Conservation (phyloP, 2,797 vertebrate genomes). For the Melanotaenia trifasciata region DNA sequence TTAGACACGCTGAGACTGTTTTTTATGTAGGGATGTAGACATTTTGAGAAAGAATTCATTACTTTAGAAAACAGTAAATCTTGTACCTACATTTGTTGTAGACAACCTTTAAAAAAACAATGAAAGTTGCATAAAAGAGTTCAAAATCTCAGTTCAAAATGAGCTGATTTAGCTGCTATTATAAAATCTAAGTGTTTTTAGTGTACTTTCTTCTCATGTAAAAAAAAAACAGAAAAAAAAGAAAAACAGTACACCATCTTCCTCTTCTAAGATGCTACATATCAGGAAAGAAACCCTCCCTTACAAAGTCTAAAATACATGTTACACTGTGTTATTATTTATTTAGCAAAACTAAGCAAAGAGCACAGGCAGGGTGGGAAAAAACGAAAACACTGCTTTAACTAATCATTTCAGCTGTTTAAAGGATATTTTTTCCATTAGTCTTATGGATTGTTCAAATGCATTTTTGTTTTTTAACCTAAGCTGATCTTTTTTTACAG, state of each 20-base stretch:
- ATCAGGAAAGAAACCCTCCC: background rate
- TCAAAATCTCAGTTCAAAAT: background rate
- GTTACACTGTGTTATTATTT: background rate
- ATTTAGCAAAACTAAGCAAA: background rate
- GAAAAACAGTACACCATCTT: background rate
- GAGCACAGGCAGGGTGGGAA: background rate
- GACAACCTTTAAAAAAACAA: background rate
- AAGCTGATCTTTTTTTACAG: background rate
- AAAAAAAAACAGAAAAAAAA: background rate
- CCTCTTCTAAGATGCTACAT: background rate
- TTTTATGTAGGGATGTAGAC: constrained; percentile 1
- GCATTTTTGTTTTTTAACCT: background rate
- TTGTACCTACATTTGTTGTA: background rate
- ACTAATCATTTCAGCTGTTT: too few species aligned
- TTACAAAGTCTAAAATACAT: background rate
- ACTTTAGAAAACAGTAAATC: background rate
- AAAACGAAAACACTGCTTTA: too few species aligned
- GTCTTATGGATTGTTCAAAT: background rate
- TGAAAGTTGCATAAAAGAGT: background rate
- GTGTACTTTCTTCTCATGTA: background rate
- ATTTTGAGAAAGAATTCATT: background rate
- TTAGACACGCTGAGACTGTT: background rate
- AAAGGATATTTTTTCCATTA: too few species aligned
- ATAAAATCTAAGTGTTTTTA: background rate
- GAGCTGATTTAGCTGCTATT: background rate